A percentile compares a stretch with the other conserved stretches of the same genome.
These are phyloP conservation scores for Morpho helenor DNA, from an alignment of 2,888 invertebrate species.

Conservation along the genomic window DNA sequence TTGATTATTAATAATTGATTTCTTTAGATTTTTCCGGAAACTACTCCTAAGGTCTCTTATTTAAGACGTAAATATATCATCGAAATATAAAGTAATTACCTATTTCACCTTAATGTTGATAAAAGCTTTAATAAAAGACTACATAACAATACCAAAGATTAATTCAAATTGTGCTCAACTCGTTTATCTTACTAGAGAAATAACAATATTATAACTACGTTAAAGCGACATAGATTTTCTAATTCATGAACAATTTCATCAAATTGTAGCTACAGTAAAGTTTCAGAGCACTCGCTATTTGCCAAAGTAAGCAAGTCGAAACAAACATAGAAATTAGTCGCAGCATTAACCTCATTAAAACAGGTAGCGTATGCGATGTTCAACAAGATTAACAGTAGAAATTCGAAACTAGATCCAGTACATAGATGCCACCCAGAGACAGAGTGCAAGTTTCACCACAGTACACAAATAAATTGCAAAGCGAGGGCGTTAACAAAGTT, in stretches of 20 bases:
- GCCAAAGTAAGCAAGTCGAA: neutral
- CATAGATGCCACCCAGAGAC: constrained; percentile 27
- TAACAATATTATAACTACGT: too few species aligned
- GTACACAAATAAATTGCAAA: constrained; percentile 64
- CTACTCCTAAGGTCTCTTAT: too few species aligned
- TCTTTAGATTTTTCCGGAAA: too few species aligned
- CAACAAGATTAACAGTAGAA: constrained; percentile 49
- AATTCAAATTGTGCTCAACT: too few species aligned
- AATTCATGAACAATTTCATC: neutral
- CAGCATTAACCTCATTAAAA: constrained; percentile 23
- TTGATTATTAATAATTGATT: too few species aligned
- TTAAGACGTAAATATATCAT: too few species aligned
- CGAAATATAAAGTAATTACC: too few species aligned
- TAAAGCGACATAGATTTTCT: neutral
- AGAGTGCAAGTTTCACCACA: constrained; percentile 52
- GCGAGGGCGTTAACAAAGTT: constrained; percentile 73
- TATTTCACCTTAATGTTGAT: too few species aligned
- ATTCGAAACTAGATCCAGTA: constrained; percentile 44
- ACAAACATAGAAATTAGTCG: constrained; percentile 5
- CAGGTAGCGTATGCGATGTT: constrained; percentile 22
- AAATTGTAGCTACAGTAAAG: neutral
- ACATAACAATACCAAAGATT: too few species aligned
- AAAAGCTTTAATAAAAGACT: too few species aligned
- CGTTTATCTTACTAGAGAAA: too few species aligned
- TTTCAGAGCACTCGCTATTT: neutral